phyloP scores from a whole-genome alignment of 2,797 vertebrate species.

The Oreortyx pictus region DNA sequence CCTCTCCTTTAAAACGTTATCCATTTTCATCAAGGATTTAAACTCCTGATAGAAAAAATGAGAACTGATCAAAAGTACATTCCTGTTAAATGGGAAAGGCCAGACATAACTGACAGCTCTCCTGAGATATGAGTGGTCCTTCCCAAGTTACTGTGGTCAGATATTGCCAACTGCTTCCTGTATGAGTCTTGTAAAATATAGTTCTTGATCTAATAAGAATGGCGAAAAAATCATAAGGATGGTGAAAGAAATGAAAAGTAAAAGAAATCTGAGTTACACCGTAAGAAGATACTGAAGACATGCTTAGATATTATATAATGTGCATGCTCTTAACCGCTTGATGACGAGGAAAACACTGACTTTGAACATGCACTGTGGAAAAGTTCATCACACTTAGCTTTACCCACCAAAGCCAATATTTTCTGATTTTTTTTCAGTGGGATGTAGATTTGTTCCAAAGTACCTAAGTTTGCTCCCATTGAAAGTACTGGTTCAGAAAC shows the following conservation, averaged over 20 bases:
- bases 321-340: not conserved
- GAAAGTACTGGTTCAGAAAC: not conserved
- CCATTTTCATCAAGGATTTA: conserved; percentile 33
- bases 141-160: not conserved
- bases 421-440: not conserved
- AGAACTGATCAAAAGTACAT: conserved; percentile 15
- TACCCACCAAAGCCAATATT: not conserved
- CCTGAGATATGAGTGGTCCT: not conserved
- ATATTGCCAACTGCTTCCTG: not conserved
- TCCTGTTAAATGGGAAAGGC: conserved; percentile 6
- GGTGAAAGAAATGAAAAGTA: not conserved
- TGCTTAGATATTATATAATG: not conserved
- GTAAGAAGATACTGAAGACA: not conserved
- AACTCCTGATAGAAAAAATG: conserved; percentile 50
- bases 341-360: not conserved
- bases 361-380: not conserved
- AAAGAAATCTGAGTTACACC: not conserved
- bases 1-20: not conserved
- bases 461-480: not conserved
- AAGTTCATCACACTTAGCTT: conserved; percentile 10
- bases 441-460: not conserved
- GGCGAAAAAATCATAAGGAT: not conserved
- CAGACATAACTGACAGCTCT: conserved; percentile 2
- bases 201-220: not conserved
- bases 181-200: not conserved